Conservation (phyloP, 2,797 vertebrate genomes). For the Anguilla marmorata region DNA sequence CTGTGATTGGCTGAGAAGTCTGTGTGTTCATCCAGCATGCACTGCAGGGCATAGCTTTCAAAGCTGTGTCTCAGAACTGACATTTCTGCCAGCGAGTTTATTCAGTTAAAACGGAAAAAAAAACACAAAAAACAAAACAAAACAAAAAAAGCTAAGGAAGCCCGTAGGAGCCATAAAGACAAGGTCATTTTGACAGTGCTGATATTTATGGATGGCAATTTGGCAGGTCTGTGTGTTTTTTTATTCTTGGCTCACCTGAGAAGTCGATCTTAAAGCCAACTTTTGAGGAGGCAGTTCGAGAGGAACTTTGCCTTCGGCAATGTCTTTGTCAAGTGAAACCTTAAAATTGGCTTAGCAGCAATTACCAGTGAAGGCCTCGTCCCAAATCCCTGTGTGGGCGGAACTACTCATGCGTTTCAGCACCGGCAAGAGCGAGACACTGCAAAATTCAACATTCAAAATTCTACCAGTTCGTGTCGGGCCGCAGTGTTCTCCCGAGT, state of each 20-base stretch:
- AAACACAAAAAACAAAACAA: too few relatives aligned
- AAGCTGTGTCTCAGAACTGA: neutral
- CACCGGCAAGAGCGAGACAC: slow-evolving; percentile 22
- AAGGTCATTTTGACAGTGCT: neutral
- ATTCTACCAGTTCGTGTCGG: slow-evolving; percentile 41
- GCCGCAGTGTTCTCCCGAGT: neutral
- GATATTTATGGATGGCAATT: slow-evolving; percentile 11
- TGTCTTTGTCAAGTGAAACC: slow-evolving; percentile 15
- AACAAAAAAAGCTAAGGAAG: neutral
- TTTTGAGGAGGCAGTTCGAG: neutral
- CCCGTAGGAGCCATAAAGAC: neutral
- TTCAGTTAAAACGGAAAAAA: neutral
- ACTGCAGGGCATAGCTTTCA: slow-evolving; percentile 1
- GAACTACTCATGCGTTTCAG: slow-evolving; percentile 47
- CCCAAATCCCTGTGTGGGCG: slow-evolving; percentile 51
- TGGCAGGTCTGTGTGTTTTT: neutral
- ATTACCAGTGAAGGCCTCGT: slow-evolving; percentile 36
- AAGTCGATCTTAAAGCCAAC: neutral
- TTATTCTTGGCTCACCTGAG: neutral
- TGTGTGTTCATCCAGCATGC: neutral
- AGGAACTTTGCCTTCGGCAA: slow-evolving; percentile 5
- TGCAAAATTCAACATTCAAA: slow-evolving; percentile 42
- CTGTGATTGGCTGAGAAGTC: neutral
- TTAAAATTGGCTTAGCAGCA: slow-evolving; percentile 50
- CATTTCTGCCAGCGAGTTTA: slow-evolving; percentile 15